A percentile compares a stretch with the other conserved stretches of the same genome.
phyloP scores from a whole-genome alignment of 2,888 invertebrate genomes.

The Acleris sparsana region DNA sequence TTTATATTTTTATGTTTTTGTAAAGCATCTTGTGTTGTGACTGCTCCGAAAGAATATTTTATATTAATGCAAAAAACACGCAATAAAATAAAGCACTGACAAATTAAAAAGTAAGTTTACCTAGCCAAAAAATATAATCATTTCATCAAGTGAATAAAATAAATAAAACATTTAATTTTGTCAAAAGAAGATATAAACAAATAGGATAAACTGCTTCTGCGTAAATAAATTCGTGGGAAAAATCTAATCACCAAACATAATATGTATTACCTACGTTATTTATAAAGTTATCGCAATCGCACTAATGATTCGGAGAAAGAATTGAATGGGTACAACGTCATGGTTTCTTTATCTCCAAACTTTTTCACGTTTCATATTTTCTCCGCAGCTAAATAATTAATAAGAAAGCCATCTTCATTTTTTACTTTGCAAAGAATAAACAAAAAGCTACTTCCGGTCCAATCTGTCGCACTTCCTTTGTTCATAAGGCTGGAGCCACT shows the following conservation, averaged over 20 bases:
- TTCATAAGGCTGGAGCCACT: slow-evolving; percentile 44
- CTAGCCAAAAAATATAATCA: too few relatives aligned
- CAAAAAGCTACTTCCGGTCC: slow-evolving; percentile 51
- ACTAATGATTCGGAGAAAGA: slow-evolving; percentile 14
- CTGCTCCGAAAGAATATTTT: too few relatives aligned
- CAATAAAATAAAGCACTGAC: too few relatives aligned
- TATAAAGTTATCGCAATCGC: background rate
- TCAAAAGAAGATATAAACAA: background rate
- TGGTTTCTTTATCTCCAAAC: slow-evolving; percentile 21
- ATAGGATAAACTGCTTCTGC: too few relatives aligned
- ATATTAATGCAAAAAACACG: too few relatives aligned
- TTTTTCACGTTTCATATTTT: slow-evolving; percentile 12
- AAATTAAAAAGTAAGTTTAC: too few relatives aligned
- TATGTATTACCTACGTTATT: too few relatives aligned
- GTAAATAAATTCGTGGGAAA: background rate
- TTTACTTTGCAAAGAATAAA: slow-evolving; percentile 54
- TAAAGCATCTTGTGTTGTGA: too few relatives aligned
- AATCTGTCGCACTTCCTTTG: slow-evolving; percentile 52
- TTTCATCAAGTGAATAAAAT: too few relatives aligned
- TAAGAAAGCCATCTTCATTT: slow-evolving; percentile 46
- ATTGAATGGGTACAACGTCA: slow-evolving; percentile 20
- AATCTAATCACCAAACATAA: background rate
- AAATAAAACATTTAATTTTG: background rate
- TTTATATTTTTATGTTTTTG: too few relatives aligned
- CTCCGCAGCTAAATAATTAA: slow-evolving; percentile 41